Conservation (phyloP, 2,797 vertebrate species). For the Tiaroga cobitis region DNA sequence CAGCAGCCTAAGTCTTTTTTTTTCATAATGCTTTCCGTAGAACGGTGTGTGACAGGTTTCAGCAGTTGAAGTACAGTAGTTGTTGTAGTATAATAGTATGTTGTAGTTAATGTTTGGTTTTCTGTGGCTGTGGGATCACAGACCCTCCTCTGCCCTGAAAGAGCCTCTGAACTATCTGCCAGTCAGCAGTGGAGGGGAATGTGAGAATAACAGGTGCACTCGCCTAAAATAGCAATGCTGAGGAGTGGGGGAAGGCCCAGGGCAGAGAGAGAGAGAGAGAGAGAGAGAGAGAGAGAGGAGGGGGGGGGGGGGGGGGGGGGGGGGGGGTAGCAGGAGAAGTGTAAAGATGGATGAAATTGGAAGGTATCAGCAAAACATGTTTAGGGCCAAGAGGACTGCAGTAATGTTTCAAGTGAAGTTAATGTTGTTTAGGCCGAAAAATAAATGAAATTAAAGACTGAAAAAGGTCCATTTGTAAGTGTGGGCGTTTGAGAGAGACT, state of each 20-base stretch:
- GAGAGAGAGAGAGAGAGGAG: neutral
- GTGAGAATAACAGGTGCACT: conserved; percentile 83
- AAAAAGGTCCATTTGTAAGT: neutral
- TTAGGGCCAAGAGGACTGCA: neutral
- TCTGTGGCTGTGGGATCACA: conserved; percentile 38
- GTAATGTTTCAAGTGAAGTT: conserved; percentile 1
- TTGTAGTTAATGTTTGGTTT: conserved; percentile 7
- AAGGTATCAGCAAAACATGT: conserved; percentile 4
- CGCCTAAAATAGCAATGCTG: conserved; percentile 76
- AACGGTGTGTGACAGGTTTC: neutral
- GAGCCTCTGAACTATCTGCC: conserved; percentile 74
- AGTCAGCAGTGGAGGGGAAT: conserved; percentile 82
- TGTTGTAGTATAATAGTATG: neutral
- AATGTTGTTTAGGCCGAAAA: neutral
- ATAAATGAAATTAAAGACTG: neutral
- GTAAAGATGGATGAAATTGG: conserved; percentile 43
- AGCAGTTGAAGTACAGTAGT: neutral
- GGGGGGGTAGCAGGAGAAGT: neutral
- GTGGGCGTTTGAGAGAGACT: neutral
- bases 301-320: neutral
- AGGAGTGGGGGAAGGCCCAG: conserved; percentile 57
- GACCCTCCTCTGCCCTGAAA: conserved; percentile 61
- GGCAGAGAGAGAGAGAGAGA: conserved; percentile 23
- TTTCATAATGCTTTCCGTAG: neutral
- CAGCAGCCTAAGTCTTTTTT: neutral